Conservation (phyloP, 2,113 vertebrate genomes). For the Sinocyclocheilus maitianheensis region DNA sequence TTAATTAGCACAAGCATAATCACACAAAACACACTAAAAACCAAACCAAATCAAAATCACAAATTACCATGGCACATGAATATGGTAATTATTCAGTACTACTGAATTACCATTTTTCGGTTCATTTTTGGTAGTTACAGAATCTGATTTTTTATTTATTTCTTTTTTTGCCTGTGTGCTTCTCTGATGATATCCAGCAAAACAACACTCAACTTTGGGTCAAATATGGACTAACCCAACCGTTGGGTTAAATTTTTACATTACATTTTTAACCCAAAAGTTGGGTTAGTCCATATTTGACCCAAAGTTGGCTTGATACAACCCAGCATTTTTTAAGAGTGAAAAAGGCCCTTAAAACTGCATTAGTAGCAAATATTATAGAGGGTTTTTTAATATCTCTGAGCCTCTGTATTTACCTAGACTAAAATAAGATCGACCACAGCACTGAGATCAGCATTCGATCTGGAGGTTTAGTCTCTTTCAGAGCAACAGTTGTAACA, state of each 20-base stretch:
- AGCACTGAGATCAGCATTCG: neutral
- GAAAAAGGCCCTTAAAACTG: slow-evolving; percentile 3
- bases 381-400: slow-evolving; percentile 30
- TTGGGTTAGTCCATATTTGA: too few relatives aligned
- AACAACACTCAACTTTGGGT: neutral
- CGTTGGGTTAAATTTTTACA: too few relatives aligned
- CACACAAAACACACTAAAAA: too few relatives aligned
- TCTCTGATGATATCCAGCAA: slow-evolving; percentile 51
- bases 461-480: neutral
- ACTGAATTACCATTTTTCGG: neutral
- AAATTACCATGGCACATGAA: too few relatives aligned
- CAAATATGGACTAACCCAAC: too few relatives aligned
- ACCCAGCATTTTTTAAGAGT: too few relatives aligned
- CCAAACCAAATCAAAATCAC: too few relatives aligned
- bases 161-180: neutral
- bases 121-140: neutral
- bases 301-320: too few relatives aligned
- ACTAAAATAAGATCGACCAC: slow-evolving; percentile 23
- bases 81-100: neutral
- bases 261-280: too few relatives aligned
- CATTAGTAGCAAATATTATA: neutral
- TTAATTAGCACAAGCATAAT: too few relatives aligned
- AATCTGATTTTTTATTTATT: too few relatives aligned
- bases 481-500: slow-evolving; percentile 9
- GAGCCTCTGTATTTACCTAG: slow-evolving; percentile 19